These are phyloP conservation scores for Vipera latastei DNA, from an alignment of 2,797 vertebrate species.

Conservation along the genomic window DNA sequence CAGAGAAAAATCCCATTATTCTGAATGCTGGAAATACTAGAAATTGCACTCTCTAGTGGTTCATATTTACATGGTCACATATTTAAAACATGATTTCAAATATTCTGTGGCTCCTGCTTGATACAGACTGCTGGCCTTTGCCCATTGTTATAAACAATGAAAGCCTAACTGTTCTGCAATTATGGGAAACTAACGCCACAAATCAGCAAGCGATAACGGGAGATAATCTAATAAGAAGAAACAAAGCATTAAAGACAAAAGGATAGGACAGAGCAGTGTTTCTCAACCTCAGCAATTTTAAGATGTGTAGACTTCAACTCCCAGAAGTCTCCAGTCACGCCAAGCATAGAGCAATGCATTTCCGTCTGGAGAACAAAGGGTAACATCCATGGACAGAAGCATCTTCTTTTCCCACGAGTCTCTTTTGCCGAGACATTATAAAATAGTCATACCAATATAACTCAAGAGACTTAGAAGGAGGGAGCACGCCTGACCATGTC, in stretches of 20 bases:
- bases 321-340: neutral
- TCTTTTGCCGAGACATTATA: no score
- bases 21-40: no score
- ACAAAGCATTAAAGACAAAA: neutral
- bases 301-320: neutral
- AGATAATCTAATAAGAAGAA: neutral
- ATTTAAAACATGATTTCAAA: neutral
- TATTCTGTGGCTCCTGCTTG: neutral
- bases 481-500: neutral
- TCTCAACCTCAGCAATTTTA: neutral
- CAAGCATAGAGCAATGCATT: neutral
- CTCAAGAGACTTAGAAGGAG: neutral
- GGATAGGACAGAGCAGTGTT: neutral
- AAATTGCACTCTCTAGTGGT: neutral
- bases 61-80: no score
- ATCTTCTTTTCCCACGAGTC: no score
- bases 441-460: neutral
- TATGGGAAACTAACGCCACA: neutral
- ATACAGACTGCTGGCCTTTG: neutral
- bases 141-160: neutral
- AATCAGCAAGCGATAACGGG: neutral
- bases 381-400: no score
- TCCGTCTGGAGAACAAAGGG: neutral
- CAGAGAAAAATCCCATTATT: neutral
- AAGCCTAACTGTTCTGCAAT: neutral